Percentiles rank a stretch among this genome's conserved stretches.
These are phyloP conservation scores for Bryconaethiops microstoma DNA, from an alignment of 2,797 vertebrate genomes.

Conservation along the genomic window DNA sequence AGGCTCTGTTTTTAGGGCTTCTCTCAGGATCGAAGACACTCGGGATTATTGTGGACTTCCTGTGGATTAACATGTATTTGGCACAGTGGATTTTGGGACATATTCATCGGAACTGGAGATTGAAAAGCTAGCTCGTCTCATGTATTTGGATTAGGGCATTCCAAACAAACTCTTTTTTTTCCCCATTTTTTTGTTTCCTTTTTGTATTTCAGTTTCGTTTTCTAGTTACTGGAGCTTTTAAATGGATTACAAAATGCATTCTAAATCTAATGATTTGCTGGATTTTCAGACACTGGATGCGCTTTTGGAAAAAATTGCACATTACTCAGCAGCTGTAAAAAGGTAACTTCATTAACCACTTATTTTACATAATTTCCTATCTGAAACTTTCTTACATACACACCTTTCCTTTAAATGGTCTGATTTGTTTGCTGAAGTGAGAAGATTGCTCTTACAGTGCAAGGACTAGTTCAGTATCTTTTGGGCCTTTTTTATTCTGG, in stretches of 20 bases:
- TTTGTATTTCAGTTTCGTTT: slow-evolving; percentile 58
- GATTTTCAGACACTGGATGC: slow-evolving; percentile 85
- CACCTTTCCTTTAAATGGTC: neutral
- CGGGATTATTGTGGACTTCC: slow-evolving; percentile 61
- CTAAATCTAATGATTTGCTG: slow-evolving; percentile 84
- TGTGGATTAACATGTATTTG: slow-evolving; percentile 69
- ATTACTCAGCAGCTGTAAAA: slow-evolving; percentile 80
- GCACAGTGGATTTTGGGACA: slow-evolving; percentile 69
- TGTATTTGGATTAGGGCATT: slow-evolving; percentile 63
- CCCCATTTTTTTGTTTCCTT: slow-evolving; percentile 11
- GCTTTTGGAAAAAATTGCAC: slow-evolving; percentile 84
- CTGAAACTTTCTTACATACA: neutral
- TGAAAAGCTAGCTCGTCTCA: slow-evolving; percentile 60
- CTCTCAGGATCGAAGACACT: slow-evolving; percentile 59
- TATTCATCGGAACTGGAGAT: slow-evolving; percentile 58
- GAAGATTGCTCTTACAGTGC: neutral
- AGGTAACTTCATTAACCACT: slow-evolving; percentile 69
- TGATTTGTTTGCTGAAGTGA: slow-evolving; percentile 3
- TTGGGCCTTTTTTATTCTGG: neutral
- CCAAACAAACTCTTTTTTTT: slow-evolving; percentile 62
- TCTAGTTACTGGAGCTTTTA: slow-evolving; percentile 67
- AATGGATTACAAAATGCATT: slow-evolving; percentile 86
- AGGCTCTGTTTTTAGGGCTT: slow-evolving; percentile 54
- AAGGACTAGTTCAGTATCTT: neutral
- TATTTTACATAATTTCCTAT: neutral